phyloP scores from a whole-genome alignment of 2,888 invertebrate genomes.

The Chrysomela aeneicollis region DNA sequence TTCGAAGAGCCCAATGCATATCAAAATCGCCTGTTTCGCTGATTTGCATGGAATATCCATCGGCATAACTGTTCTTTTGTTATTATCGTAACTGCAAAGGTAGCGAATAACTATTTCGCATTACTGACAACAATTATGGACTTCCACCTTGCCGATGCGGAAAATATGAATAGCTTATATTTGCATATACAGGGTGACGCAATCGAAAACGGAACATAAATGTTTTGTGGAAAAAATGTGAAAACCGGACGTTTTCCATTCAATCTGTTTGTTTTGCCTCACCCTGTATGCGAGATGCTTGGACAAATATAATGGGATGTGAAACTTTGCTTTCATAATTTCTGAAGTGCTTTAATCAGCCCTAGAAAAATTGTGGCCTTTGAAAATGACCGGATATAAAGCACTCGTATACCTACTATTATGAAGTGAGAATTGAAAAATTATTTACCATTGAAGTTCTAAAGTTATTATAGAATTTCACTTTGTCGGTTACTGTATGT shows the following conservation, averaged over 20 bases:
- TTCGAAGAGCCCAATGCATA: conserved; percentile 24
- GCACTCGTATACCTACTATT: no score
- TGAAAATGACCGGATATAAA: no score
- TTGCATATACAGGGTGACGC: conserved; percentile 26
- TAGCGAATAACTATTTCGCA: conserved; percentile 28
- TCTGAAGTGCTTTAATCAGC: no score
- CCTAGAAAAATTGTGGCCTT: no score
- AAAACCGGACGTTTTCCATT: no score
- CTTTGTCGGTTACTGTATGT: neutral
- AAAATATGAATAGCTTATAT: conserved; percentile 27
- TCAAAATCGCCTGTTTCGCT: conserved; percentile 12
- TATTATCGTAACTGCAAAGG: conserved; percentile 28
- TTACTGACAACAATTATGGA: conserved; percentile 26
- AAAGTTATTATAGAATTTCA: neutral
- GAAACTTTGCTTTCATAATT: no score
- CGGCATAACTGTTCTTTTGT: conserved; percentile 29
- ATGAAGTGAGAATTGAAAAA: neutral
- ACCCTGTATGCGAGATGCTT: no score
- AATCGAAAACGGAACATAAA: conserved; percentile 1
- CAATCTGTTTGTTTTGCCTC: no score
- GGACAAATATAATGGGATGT: no score
- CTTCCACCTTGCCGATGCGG: conserved; percentile 19
- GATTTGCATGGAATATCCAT: conserved; percentile 29
- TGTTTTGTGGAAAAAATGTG: neutral
- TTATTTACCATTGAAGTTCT: neutral